Percentiles rank a stretch among this genome's conserved stretches.
Conservation (phyloP, 1,140 invertebrate species). For the Procambarus clarkii region DNA sequence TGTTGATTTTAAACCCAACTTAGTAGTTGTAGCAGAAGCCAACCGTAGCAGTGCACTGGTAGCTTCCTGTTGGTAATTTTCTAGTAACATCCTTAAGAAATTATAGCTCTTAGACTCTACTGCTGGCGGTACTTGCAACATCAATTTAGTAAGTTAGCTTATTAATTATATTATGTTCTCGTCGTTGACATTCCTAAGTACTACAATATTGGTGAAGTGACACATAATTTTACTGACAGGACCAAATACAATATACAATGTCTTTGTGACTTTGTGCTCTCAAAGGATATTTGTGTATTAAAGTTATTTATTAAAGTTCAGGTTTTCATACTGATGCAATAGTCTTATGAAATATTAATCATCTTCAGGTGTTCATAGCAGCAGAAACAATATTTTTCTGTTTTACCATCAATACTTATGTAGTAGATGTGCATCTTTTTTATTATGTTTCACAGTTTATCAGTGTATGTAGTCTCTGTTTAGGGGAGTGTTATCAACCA, state of each 20-base stretch:
- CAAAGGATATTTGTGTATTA: background rate
- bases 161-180: background rate
- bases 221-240: background rate
- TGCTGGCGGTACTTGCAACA: background rate
- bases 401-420: too few species aligned
- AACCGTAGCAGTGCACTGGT: constrained; percentile 40
- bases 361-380: too few species aligned
- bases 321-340: too few species aligned
- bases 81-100: background rate
- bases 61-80: constrained; percentile 14
- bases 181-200: background rate
- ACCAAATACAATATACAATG: background rate
- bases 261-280: background rate
- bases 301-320: background rate
- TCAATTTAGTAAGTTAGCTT: background rate
- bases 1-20: background rate
- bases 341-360: too few species aligned
- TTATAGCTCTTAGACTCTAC: background rate
- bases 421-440: too few species aligned
- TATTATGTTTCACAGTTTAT: too few species aligned
- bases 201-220: background rate
- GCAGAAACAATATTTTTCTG: too few species aligned
- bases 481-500: too few species aligned
- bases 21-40: background rate
- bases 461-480: too few species aligned